phyloP scores from a whole-genome alignment of 2,888 invertebrate species.

The Mantis religiosa region DNA sequence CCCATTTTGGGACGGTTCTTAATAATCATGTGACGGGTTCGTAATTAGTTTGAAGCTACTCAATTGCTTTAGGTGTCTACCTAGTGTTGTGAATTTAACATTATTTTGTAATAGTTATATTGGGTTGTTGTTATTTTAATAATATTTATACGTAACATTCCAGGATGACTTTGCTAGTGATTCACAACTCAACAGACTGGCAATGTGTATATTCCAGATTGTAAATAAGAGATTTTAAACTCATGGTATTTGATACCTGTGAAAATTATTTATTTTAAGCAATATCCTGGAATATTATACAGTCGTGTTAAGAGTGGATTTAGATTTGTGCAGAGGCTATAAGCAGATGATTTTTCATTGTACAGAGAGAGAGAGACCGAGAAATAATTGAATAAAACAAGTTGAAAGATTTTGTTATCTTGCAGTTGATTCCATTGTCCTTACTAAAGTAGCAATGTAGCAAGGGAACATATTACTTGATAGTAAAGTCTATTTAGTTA shows the following conservation, averaged over 20 bases:
- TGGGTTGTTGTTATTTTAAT: not conserved
- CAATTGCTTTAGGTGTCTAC: not conserved
- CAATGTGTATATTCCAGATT: not conserved
- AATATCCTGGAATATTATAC: not conserved
- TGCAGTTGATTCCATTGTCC: not conserved
- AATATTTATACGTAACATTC: not conserved
- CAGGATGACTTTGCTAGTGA: not conserved
- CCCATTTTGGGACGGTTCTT: not conserved
- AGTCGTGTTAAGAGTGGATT: not conserved
- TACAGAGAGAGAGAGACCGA: not conserved
- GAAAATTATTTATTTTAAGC: not conserved
- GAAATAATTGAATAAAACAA: not conserved
- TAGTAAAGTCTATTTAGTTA: no score
- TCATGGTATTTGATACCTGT: not conserved
- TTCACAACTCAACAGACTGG: not conserved
- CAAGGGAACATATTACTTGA: no score
- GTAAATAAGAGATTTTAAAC: not conserved
- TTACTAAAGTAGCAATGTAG: no score
- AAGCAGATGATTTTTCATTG: not conserved
- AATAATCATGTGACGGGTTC: not conserved
- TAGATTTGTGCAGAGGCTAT: not conserved
- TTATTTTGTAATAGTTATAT: not conserved
- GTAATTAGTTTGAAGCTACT: not conserved
- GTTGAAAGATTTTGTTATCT: not conserved
- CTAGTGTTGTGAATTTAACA: conserved; percentile 13